phyloP scores from a whole-genome alignment of 2,888 invertebrate species.

The Yponomeuta evonymella region DNA sequence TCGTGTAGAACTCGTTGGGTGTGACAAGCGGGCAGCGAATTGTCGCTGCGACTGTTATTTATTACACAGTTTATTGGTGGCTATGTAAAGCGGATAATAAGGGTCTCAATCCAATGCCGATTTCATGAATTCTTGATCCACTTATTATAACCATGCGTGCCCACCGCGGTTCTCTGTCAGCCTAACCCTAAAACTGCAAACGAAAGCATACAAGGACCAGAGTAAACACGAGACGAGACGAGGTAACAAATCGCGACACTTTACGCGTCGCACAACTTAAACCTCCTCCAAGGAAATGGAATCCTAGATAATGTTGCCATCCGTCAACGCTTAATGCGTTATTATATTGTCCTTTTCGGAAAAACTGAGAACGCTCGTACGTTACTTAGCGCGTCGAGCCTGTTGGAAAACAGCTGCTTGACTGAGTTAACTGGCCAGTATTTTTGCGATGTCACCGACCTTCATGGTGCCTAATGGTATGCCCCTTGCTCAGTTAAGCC shows the following conservation, averaged over 20 bases:
- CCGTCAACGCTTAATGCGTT: conserved; percentile 53
- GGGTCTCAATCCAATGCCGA: too few species aligned
- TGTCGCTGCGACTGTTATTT: too few species aligned
- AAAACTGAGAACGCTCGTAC: conserved; percentile 24
- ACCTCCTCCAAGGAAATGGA: conserved; percentile 53
- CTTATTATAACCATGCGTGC: too few species aligned
- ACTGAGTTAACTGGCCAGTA: background rate
- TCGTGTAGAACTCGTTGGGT: too few species aligned
- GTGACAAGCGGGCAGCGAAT: too few species aligned
- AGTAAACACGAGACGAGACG: conserved; percentile 46
- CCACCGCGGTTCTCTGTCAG: background rate
- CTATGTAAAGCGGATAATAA: too few species aligned
- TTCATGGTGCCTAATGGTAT: too few species aligned
- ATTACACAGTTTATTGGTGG: too few species aligned
- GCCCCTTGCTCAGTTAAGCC: too few species aligned
- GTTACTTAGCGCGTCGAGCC: conserved; percentile 18
- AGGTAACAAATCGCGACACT: conserved; percentile 64
- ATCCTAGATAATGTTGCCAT: conserved; percentile 60
- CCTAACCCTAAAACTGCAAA: background rate
- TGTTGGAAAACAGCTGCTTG: background rate
- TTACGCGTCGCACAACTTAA: conserved; percentile 65
- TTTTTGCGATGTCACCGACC: too few species aligned
- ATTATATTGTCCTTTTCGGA: conserved; percentile 44
- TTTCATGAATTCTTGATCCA: too few species aligned
- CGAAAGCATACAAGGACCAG: conserved; percentile 36